Evolutionary conservation across 2,113 vertebrate species (phyloP), one percentile per base, ranked within the genome.

Genomic region (Mormyrus iriodes): DNA sequence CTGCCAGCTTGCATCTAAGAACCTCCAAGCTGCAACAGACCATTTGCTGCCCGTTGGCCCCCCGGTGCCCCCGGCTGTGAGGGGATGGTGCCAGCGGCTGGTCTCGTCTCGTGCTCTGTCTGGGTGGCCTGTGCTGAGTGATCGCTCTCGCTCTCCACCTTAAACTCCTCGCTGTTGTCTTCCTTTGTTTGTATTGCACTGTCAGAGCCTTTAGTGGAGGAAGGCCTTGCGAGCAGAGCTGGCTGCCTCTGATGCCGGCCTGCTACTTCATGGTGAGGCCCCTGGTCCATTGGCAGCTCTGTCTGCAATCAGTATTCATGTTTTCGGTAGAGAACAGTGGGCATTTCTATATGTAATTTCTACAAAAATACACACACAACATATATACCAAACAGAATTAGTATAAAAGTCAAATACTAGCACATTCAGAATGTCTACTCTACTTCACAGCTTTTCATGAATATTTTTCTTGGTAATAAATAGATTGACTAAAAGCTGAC

Each of bases 161-260:
- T 39, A 65, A 42, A 65, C 42, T 89, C 49, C 49, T 31, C 5
- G 17, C 35, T 3, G 31, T 85, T 19, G 83, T 73, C 42, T 86
- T 55, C 27, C 6, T 86, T 42, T 49, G 65, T 52, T 84, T 55
- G 17, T 19, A 0, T 31, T 24, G 19, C 5, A 15, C 49, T 15
- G 35, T n/a, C 31, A 42, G 76, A 89, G 85, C 83, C 88, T 73
- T 65, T 69, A n/a, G 83, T 61, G 85, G 42, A 49, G 7, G 42
- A 13, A 17, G 76, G 51, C 5, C 52, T 65, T 21, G 13, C 3
- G 35, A 31, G 39, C 21, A 53, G 2, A 4, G n/a, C 2, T 17
- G 31, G 2, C 49, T 12, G n/a, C 58, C 1, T 65, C 17, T 0
- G 19, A 17, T 46, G 73, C 42, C 3, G 35, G 15, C 79, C 39